Percentiles rank a stretch among this genome's conserved stretches.
Conservation (phyloP, 2,888 invertebrate genomes). For the Ectemnius lituratus region DNA sequence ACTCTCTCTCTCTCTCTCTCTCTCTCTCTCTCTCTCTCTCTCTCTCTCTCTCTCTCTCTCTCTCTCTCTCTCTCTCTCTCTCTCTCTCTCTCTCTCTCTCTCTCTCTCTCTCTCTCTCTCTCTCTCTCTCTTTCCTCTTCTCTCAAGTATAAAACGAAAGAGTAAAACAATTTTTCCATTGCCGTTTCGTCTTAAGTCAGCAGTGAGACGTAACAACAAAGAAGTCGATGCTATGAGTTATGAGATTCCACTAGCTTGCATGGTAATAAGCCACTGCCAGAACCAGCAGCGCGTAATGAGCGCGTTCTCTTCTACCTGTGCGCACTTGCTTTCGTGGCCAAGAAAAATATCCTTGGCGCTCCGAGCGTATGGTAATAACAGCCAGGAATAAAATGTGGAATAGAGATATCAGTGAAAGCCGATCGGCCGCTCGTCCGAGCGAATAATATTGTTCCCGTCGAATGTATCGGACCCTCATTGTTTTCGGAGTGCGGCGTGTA, state of each 20-base stretch:
- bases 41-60: neutral
- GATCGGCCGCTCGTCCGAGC: constrained; percentile 41
- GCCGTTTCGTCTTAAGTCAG: neutral
- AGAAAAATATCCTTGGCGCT: constrained; percentile 28
- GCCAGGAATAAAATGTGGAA: constrained; percentile 39
- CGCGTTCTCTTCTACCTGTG: neutral
- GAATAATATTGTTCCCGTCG: constrained; percentile 39
- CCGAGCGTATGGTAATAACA: constrained; percentile 52
- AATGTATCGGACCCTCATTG: constrained; percentile 37
- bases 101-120: neutral
- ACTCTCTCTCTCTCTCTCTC: neutral
- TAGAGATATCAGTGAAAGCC: constrained; percentile 61
- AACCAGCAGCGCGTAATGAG: constrained; percentile 50
- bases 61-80: neutral
- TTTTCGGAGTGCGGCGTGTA: constrained; percentile 43
- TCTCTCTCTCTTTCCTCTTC: neutral
- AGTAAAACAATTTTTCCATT: neutral
- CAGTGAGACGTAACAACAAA: constrained; percentile 38
- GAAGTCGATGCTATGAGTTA: constrained; percentile 35
- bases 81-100: neutral
- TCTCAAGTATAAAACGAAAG: neutral
- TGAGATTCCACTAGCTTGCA: constrained; percentile 27
- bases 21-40: neutral
- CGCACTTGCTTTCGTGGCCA: constrained; percentile 7
- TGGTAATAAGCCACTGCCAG: constrained; percentile 34